Conservation (phyloP, 2,113 vertebrate species). For the Psammodynastes pulverulentus region DNA sequence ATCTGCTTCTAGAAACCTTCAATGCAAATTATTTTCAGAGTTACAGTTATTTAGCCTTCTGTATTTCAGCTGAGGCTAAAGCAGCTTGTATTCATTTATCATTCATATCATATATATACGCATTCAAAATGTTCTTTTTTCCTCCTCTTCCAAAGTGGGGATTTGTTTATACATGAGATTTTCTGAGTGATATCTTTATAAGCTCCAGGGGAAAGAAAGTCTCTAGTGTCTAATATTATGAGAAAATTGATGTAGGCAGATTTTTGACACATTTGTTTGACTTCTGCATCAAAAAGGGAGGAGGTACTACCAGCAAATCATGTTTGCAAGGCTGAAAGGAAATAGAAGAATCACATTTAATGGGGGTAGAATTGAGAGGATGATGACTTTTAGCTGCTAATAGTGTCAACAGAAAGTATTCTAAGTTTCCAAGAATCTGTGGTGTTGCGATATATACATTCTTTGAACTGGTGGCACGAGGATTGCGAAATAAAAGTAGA, state of each 20-base stretch:
- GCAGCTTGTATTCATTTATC: not conserved
- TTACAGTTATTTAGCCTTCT: constrained; percentile 17
- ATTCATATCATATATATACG: not conserved
- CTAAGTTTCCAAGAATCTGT: not conserved
- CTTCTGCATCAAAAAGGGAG: constrained; percentile 10
- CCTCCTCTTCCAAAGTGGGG: not conserved
- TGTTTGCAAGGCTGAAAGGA: not conserved
- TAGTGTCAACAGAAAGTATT: not conserved
- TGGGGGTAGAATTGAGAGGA: not conserved
- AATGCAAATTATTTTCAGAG: constrained; percentile 33
- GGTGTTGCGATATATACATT: not conserved
- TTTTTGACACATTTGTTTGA: constrained; percentile 24
- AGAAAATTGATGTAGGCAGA: constrained; percentile 16
- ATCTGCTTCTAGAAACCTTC: constrained; percentile 16
- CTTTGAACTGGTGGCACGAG: rapidly evolving
- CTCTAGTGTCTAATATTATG: not conserved
- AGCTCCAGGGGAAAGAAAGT: not conserved
- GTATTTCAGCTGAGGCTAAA: not conserved
- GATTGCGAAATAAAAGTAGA: rapidly evolving
- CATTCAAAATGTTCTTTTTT: not conserved
- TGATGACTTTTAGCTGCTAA: constrained; percentile 17
- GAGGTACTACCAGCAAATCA: constrained; percentile 28
- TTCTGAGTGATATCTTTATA: not conserved
- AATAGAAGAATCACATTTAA: constrained; percentile 19
- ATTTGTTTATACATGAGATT: not conserved